Conservation (phyloP, 2,888 invertebrate genomes). For the Clistopyga incitator region DNA sequence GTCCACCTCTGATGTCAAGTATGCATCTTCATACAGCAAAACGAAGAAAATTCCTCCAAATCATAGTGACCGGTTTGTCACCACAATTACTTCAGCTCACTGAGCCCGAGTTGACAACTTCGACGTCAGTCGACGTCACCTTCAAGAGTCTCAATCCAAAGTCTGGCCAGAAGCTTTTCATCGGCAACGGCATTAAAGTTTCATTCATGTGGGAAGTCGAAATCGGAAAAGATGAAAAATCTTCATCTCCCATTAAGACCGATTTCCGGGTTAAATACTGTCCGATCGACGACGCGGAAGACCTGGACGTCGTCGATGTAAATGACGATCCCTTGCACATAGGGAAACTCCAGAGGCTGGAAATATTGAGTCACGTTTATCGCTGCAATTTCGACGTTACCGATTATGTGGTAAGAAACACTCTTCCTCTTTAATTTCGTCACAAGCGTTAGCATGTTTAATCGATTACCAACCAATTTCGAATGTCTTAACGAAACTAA, state of each 20-base stretch:
- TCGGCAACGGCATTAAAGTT: conserved; percentile 90
- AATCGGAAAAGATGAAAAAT: conserved; percentile 80
- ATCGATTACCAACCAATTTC: not conserved
- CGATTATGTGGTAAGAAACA: conserved; percentile 89
- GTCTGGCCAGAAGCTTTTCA: conserved; percentile 87
- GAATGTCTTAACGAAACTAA: not conserved
- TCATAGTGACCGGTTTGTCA: conserved; percentile 88
- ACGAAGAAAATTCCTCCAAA: conserved; percentile 93
- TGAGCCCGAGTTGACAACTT: conserved; percentile 84
- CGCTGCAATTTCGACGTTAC: conserved; percentile 91
- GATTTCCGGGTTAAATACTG: conserved; percentile 88
- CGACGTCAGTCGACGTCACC: conserved; percentile 87
- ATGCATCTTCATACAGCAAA: conserved; percentile 94
- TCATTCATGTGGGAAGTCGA: conserved; percentile 93
- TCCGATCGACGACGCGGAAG: conserved; percentile 79
- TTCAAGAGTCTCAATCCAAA: conserved; percentile 89
- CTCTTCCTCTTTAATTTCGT: not conserved
- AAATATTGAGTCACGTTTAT: conserved; percentile 81
- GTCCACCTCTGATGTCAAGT: conserved; percentile 92
- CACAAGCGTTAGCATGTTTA: not conserved
- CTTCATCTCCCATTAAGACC: conserved; percentile 86
- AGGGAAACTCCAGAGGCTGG: conserved; percentile 85
- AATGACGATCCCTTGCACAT: conserved; percentile 82
- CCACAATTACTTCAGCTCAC: conserved; percentile 81
- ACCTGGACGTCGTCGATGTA: conserved; percentile 73